Evolutionary conservation across 2,888 invertebrate genomes (phyloP).

Genomic region (Pediacus dermestoides): DNA sequence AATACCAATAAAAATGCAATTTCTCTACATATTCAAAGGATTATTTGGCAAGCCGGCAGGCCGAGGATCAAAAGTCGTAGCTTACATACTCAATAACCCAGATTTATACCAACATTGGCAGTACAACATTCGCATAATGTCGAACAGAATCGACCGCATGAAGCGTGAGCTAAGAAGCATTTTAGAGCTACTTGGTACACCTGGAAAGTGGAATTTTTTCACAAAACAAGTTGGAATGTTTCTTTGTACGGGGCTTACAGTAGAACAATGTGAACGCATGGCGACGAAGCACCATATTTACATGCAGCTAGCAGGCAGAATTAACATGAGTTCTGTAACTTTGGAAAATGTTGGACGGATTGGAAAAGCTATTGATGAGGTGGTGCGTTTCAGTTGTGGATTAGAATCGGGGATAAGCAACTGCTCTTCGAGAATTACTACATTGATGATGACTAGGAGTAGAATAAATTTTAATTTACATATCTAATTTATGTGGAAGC

Average conservation of each 20-base stretch:
- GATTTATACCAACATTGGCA: not conserved
- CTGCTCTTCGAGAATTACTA: too few relatives aligned
- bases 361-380: not conserved
- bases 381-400: too few relatives aligned
- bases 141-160: constrained; percentile 1
- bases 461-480: too few relatives aligned
- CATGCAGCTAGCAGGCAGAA: not conserved
- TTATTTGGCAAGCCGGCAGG: not conserved
- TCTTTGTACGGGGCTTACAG: not conserved
- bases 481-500: too few relatives aligned
- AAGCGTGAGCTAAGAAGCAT: not conserved
- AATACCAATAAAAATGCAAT: not conserved
- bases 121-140: not conserved
- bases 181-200: not conserved
- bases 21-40: not conserved
- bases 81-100: constrained; percentile 1
- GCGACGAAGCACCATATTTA: not conserved
- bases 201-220: not conserved
- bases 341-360: not conserved
- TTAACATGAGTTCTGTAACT: not conserved
- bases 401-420: too few relatives aligned
- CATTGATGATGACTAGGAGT: too few relatives aligned
- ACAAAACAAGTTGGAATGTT: not conserved
- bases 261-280: not conserved
- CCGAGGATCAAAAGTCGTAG: not conserved